These are phyloP conservation scores for Heterotis niloticus DNA, from an alignment of 2,113 vertebrate species.

Conservation along the genomic window DNA sequence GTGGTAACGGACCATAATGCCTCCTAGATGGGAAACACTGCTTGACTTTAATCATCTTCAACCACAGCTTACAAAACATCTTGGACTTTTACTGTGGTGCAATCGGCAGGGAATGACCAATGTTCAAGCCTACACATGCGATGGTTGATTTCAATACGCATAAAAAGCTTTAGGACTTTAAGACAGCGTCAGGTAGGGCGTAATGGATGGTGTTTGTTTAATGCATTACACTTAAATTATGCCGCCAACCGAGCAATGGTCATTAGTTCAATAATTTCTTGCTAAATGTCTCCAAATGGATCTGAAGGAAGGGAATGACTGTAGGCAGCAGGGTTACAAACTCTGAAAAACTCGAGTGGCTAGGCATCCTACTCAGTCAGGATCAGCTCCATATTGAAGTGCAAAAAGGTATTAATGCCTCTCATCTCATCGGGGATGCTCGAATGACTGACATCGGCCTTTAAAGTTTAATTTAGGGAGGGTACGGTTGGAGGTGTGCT, in stretches of 20 bases:
- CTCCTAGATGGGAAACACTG: neutral
- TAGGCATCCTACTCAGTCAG: neutral
- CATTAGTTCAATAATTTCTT: neutral
- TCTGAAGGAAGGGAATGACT: neutral
- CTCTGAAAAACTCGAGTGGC: too few relatives aligned
- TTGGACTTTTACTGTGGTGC: too few relatives aligned
- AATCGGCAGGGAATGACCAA: too few relatives aligned
- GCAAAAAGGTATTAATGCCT: conserved; percentile 10
- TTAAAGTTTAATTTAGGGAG: neutral
- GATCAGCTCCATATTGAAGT: neutral
- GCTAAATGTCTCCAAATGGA: neutral
- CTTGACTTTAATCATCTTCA: neutral
- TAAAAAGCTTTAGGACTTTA: too few relatives aligned
- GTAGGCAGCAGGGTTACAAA: neutral
- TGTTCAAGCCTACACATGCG: too few relatives aligned
- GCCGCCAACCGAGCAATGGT: too few relatives aligned
- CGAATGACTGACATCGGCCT: neutral
- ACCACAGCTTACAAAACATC: too few relatives aligned
- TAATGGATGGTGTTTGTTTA: neutral
- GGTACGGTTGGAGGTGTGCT: neutral
- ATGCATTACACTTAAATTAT: neutral
- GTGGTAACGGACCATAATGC: neutral
- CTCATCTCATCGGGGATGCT: neutral
- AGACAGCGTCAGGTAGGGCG: too few relatives aligned
- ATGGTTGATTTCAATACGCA: too few relatives aligned